Conservation (phyloP, 2,113 vertebrate species). For the Crotophaga sulcirostris region DNA sequence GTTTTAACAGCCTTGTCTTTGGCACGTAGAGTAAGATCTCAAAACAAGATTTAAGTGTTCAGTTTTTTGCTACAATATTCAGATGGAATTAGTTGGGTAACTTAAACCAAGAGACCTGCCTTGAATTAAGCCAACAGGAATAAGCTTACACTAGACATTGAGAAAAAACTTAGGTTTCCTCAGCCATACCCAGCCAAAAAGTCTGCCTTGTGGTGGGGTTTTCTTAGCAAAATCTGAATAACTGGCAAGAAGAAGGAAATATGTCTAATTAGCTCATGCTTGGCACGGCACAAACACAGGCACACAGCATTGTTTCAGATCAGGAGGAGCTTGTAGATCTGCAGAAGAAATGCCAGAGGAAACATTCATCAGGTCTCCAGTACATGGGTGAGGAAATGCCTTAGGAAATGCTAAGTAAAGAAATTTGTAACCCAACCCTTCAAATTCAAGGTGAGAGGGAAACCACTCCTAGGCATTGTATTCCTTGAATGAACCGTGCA, state of each 20-base stretch:
- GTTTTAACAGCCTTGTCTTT: not conserved
- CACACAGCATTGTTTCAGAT: not conserved
- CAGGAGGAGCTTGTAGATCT: not conserved
- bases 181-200: not conserved
- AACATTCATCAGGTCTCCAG: not conserved
- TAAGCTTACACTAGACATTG: not conserved
- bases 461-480: not conserved
- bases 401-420: not conserved
- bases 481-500: not conserved
- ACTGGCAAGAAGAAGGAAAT: not conserved
- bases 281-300: not conserved
- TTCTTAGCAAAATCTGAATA: not conserved
- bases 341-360: not conserved
- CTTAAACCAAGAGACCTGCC: not conserved
- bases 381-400: not conserved
- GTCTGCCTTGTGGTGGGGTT: too few species aligned
- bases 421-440: not conserved
- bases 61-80: not conserved
- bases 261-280: not conserved
- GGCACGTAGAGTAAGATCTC: not conserved
- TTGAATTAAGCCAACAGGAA: not conserved
- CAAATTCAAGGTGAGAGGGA: not conserved
- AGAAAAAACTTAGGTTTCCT: not conserved
- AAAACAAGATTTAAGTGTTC: not conserved
- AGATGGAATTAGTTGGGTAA: not conserved